phyloP scores from a whole-genome alignment of 2,797 vertebrate genomes.

The Peromyscus eremicus region DNA sequence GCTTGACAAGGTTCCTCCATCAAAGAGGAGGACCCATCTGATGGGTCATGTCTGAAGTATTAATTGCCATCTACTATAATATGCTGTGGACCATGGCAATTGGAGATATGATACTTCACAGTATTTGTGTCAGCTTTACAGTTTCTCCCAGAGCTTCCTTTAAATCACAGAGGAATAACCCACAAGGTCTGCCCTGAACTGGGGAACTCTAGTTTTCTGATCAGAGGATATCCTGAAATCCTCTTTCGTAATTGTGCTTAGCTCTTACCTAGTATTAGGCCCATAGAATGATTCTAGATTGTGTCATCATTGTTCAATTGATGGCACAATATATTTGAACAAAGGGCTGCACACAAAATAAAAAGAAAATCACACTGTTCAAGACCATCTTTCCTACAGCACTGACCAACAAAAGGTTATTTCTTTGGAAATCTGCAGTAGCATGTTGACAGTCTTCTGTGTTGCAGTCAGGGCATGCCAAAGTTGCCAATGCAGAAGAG shows the following conservation, averaged over 20 bases:
- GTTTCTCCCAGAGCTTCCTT: background rate
- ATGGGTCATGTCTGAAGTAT: too few species aligned
- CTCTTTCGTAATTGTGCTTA: background rate
- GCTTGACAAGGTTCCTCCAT: too few species aligned
- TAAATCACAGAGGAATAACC: background rate
- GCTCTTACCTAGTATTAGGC: background rate
- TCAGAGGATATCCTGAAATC: background rate
- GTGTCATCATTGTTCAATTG: constrained; percentile 6
- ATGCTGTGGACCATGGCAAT: too few species aligned
- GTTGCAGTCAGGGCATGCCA: background rate
- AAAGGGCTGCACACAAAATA: background rate
- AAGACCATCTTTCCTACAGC: constrained; percentile 17
- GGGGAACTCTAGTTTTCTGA: background rate
- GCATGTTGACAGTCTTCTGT: background rate
- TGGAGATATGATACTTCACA: background rate
- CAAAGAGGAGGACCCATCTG: too few species aligned
- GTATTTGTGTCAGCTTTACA: background rate
- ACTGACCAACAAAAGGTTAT: background rate
- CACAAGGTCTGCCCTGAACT: background rate
- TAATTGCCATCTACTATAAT: too few species aligned
- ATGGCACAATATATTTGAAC: background rate
- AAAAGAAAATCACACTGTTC: background rate
- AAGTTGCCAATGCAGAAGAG: background rate
- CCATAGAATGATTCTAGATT: constrained; percentile 18
- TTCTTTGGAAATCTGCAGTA: constrained; percentile 15